Evolutionary conservation across 1,140 invertebrate genomes (phyloP).

Genomic region (Micrasema longulum): DNA sequence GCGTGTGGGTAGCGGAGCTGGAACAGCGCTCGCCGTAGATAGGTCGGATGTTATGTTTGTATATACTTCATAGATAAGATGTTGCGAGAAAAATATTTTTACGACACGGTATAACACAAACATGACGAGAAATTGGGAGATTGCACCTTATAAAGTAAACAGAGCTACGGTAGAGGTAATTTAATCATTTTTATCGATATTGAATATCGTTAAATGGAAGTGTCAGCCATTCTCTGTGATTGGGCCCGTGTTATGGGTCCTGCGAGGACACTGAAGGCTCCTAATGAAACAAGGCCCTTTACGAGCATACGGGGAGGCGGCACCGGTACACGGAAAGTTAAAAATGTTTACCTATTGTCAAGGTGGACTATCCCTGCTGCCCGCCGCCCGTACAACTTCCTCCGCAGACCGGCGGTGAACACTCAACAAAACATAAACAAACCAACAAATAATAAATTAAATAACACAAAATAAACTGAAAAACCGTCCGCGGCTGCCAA

Average conservation of each 20-base stretch:
- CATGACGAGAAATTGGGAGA: too few relatives aligned
- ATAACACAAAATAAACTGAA: slow-evolving; percentile 44
- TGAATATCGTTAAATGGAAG: slow-evolving; percentile 30
- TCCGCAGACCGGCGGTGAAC: slow-evolving; percentile 4
- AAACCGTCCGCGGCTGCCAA: neutral
- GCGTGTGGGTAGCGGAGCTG: too few relatives aligned
- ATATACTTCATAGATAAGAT: too few relatives aligned
- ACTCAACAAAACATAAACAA: slow-evolving; percentile 51
- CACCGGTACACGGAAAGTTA: slow-evolving; percentile 12
- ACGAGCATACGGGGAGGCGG: slow-evolving; percentile 20
- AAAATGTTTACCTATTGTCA: slow-evolving; percentile 43
- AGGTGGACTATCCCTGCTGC: slow-evolving; percentile 42
- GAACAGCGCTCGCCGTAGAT: too few relatives aligned
- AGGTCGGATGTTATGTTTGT: too few relatives aligned
- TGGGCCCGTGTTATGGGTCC: slow-evolving; percentile 19
- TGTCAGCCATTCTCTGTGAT: slow-evolving; percentile 18
- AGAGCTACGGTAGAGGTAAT: too few relatives aligned
- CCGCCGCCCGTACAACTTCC: slow-evolving; percentile 30
- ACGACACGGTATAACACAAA: too few relatives aligned
- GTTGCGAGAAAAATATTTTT: too few relatives aligned
- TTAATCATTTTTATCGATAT: slow-evolving; percentile 33
- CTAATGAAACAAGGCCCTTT: slow-evolving; percentile 32
- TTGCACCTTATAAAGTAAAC: too few relatives aligned
- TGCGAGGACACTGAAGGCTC: slow-evolving; percentile 13
- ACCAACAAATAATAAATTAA: slow-evolving; percentile 42